Evolutionary conservation across 1,140 invertebrate species (phyloP).

Genomic region (Sipha flava): DNA sequence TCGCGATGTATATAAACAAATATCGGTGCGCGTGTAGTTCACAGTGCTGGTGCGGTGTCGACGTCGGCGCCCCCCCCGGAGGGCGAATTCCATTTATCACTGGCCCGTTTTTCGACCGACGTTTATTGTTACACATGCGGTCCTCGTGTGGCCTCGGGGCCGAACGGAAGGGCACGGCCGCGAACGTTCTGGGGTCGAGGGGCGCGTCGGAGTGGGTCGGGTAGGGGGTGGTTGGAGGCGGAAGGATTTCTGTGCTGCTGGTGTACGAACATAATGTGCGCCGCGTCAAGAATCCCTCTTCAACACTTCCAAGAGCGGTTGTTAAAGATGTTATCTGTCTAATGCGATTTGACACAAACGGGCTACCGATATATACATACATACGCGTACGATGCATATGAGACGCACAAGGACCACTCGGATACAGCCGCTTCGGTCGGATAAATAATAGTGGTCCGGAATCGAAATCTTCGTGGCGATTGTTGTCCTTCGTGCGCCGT

Average conservation of each 20-base stretch:
- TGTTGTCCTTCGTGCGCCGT: too few relatives aligned
- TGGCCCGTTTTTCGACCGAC: neutral
- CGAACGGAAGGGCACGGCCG: neutral
- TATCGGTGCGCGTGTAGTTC: too few relatives aligned
- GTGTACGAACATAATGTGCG: neutral
- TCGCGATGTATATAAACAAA: too few relatives aligned
- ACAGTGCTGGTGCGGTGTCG: neutral
- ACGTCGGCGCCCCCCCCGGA: neutral
- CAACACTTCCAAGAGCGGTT: constrained; percentile 21
- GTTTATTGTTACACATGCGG: constrained; percentile 7
- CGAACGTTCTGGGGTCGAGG: neutral
- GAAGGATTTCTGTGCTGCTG: neutral
- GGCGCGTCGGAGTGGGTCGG: too few relatives aligned
- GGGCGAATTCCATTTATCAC: constrained; percentile 25
- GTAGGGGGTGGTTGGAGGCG: too few relatives aligned
- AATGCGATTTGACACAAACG: constrained; percentile 22
- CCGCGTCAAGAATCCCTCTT: constrained; percentile 29
- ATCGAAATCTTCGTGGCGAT: neutral
- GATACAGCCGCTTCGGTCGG: neutral
- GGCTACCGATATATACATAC: neutral
- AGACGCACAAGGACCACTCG: neutral
- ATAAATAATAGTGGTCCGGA: neutral
- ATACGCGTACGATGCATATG: neutral
- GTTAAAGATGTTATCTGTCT: constrained; percentile 31
- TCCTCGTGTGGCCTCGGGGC: neutral